These are phyloP conservation scores for Drosophila erecta DNA, from an alignment of 1,140 invertebrate species.

Conservation along the genomic window DNA sequence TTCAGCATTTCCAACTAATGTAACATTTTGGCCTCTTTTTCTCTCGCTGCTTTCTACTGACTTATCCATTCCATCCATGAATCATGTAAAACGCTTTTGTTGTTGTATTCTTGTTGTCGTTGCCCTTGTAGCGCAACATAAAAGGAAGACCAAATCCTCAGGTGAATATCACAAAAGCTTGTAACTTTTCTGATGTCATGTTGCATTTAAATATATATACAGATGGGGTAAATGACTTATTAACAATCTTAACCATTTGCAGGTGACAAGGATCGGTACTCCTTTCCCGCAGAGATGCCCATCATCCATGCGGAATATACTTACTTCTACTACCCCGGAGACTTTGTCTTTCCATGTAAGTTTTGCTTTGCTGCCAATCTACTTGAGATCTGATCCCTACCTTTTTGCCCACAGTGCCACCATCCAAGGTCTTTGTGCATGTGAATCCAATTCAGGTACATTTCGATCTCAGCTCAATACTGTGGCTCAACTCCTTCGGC, in stretches of 20 bases:
- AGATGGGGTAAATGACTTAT: background rate
- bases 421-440: conserved; percentile 96
- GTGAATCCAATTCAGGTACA: conserved; percentile 94
- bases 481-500: conserved; percentile 97
- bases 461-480: conserved; percentile 93
- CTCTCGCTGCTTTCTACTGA: conserved; percentile 49
- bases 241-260: conserved; percentile 58
- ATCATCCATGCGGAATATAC: conserved; percentile 97
- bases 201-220: background rate
- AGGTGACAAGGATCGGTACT: conserved; percentile 93
- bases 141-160: conserved; percentile 85
- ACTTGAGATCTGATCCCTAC: background rate
- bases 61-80: conserved; percentile 35
- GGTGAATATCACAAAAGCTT: conserved; percentile 72
- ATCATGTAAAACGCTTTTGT: conserved; percentile 62
- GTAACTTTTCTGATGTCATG: conserved; percentile 11
- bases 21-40: conserved; percentile 43
- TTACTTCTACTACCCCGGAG: conserved; percentile 98
- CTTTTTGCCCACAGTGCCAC: conserved; percentile 89
- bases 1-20: conserved; percentile 34
- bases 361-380: background rate
- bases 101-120: conserved; percentile 59
- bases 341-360: conserved; percentile 95
- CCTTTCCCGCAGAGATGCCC: conserved; percentile 94
- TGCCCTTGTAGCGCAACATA: conserved; percentile 85